Percentiles rank a stretch among this genome's conserved stretches.
Evolutionary conservation across 1,140 invertebrate species (phyloP).

Genomic region (Centruroides vittatus): DNA sequence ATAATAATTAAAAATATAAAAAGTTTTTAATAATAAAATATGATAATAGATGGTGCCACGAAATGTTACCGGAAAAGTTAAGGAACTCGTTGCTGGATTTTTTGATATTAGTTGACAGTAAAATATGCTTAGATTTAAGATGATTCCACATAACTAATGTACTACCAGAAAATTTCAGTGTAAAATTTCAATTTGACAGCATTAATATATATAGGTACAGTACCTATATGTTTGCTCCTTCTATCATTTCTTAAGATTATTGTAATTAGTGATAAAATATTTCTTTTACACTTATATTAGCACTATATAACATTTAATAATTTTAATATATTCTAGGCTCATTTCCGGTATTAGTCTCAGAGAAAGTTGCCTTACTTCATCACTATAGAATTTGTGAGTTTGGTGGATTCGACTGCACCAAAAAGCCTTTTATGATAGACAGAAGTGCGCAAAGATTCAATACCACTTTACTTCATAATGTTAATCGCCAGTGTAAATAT

Average conservation of each 20-base stretch:
- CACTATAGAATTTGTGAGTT: constrained; percentile 81
- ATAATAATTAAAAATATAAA: too few species aligned
- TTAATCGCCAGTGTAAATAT: too few species aligned
- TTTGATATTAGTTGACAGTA: too few species aligned
- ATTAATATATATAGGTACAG: too few species aligned
- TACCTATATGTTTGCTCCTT: background rate
- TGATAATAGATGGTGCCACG: too few species aligned
- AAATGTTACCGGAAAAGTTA: too few species aligned
- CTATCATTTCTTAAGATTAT: background rate
- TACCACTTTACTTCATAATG: background rate
- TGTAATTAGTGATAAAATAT: background rate
- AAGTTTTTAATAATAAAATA: too few species aligned
- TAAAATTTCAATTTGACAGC: too few species aligned
- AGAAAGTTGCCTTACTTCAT: constrained; percentile 68
- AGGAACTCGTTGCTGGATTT: too few species aligned
- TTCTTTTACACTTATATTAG: background rate
- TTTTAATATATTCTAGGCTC: constrained; percentile 5
- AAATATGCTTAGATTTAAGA: too few species aligned
- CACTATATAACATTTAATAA: background rate
- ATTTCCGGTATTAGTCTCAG: constrained; percentile 54
- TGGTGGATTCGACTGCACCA: constrained; percentile 68
- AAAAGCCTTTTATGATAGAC: constrained; percentile 30
- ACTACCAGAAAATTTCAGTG: too few species aligned
- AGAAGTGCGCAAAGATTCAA: constrained; percentile 6
- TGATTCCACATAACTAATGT: too few species aligned